Base-by-base conservation (phyloP, 2,797 vertebrate species). In the Babyrousa celebensis region DNA sequence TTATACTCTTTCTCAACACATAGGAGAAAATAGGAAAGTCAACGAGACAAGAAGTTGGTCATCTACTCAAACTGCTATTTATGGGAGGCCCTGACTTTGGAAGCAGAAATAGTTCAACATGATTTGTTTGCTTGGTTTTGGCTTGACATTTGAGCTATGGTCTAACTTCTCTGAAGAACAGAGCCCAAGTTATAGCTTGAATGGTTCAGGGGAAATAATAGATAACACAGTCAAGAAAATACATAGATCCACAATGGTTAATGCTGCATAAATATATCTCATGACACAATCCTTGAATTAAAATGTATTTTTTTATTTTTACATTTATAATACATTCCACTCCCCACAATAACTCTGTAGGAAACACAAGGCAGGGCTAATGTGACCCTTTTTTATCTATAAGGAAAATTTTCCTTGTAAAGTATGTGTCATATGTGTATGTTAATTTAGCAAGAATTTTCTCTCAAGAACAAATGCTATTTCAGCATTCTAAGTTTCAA, bases 151-250 rank as follows among this genome's bases (percentile, higher is more conserved):
- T 93, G 58, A 87, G 1, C 21, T 40, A 52, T 20, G 12, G 6
- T 65, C 15, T 92, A 85, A 71, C 7, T 29, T 97, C 85, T 92
- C n/a, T 82, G 56, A 29, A 68, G 48, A 60, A 58, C 29, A 21
- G 3, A 89, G 21, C 16, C 4, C n/a, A 89, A 72, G 18, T n/a
- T 91, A 74, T 40, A 75, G 7, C 71, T 89, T 60, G 32, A 60
- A 52, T 52, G 36, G 0, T 60, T 91, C 91, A 91, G 5, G 8
- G 29, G 56, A 85, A 85, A 58, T 40, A 32, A 88, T 85, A 85
- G 6, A 58, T 63, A 32, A 36, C 2, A 43, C 9, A 71, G 8
- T 4, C 25, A 89, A 43, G 29, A 85, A 77, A 94, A 89, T 58
- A 60, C 16, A 14, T 67, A 32, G 10, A 36, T 78, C 12, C 6